phyloP scores from a whole-genome alignment of 2,888 invertebrate genomes.

The Salticus scenicus region DNA sequence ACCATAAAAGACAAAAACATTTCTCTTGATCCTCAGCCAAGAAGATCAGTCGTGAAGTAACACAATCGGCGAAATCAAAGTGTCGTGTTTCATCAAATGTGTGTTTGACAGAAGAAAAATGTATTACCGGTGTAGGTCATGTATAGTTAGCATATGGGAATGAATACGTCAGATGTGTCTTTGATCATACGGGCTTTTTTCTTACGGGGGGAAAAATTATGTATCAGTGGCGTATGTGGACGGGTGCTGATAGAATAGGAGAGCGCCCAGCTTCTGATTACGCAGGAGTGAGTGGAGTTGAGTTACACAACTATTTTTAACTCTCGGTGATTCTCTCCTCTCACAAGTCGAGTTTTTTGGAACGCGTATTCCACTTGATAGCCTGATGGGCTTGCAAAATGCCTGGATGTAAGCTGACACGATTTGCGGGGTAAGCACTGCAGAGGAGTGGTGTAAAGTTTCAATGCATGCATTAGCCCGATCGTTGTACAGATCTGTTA shows the following conservation, averaged over 20 bases:
- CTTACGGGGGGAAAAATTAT: slow-evolving; percentile 26
- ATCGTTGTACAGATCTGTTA: not conserved
- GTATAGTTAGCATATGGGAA: no score
- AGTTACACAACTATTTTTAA: slow-evolving; percentile 16
- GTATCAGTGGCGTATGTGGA: slow-evolving; percentile 45
- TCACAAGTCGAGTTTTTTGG: not conserved
- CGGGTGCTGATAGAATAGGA: slow-evolving; percentile 40
- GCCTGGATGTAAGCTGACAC: not conserved
- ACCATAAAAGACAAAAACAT: no score
- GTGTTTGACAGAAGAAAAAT: not conserved
- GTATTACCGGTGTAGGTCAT: no score
- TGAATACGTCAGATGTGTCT: no score
- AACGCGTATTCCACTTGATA: slow-evolving; percentile 14
- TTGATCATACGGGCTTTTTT: not conserved
- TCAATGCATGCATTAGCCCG: not conserved
- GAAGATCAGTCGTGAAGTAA: no score
- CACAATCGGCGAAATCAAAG: not conserved
- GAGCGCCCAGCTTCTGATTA: slow-evolving; percentile 10
- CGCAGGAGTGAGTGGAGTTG: slow-evolving; percentile 12
- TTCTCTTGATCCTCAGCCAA: no score
- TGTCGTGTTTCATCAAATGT: not conserved
- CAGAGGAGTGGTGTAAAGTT: not conserved
- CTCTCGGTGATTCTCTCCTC: slow-evolving; percentile 10
- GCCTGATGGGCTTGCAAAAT: slow-evolving; percentile 19
- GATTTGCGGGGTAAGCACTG: slow-evolving; percentile 11